Conservation (phyloP, 2,888 invertebrate species). For the Nomada goodeniana region DNA sequence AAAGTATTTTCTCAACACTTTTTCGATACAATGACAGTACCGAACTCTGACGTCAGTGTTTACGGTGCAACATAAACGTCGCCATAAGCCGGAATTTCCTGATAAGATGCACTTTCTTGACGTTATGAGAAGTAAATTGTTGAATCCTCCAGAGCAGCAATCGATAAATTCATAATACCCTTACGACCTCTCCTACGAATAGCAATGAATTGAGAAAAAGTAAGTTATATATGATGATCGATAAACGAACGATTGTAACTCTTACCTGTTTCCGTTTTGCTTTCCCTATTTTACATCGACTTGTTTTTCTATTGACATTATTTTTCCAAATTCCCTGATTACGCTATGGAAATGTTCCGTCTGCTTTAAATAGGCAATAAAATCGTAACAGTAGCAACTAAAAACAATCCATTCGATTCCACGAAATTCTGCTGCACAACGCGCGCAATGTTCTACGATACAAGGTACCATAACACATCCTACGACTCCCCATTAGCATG, state of each 20-base stretch:
- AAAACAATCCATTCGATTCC: not conserved
- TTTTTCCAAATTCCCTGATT: no score
- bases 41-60: not conserved
- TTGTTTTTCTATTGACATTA: no score
- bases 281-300: no score
- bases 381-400: not conserved
- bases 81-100: not conserved
- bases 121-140: not conserved
- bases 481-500: not conserved
- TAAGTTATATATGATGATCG: no score
- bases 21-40: not conserved
- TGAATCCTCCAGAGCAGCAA: not conserved
- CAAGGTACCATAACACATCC: slow-evolving; percentile 29
- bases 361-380: no score
- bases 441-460: not conserved
- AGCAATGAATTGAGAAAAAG: not conserved
- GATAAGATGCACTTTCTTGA: not conserved
- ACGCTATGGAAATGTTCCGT: no score
- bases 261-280: no score
- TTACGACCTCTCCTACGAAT: not conserved
- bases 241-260: no score
- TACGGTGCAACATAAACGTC: not conserved
- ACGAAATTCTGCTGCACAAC: not conserved
- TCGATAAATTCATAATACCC: no score
- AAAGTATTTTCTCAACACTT: slow-evolving; percentile 10